Base-by-base conservation (phyloP, 2,888 invertebrate species). In the Notodonta ziczac region DNA sequence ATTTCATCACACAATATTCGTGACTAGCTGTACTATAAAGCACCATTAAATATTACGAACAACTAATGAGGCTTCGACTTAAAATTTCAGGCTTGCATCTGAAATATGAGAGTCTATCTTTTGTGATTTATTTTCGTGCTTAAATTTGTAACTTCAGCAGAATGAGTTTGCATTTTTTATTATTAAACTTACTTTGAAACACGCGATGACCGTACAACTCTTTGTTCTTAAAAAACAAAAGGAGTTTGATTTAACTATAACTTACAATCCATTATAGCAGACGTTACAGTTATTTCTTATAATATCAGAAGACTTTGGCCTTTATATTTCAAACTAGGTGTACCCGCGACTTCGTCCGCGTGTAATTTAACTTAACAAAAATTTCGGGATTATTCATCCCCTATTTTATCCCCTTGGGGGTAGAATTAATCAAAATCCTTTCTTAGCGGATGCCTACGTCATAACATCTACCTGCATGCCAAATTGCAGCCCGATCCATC, bases 51-150 rank as follows among this genome's bases (percentile, higher is more conserved):
- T 52, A 52, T 52, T 52, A 10, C 32, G 12, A 52, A 12, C 12
- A 32, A 52, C 10, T 52, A 32, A 32, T 52, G 32, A 52, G 52
- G 32, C 12, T 16, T 13, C 3, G 24, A 52, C 32, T 32, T 52
- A 52, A 35, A 52, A 52, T 32, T 52, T 52, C 24, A 52, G 24
- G 52, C 52, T 32, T 50, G 50, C 50, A 52, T 52, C 13, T 52
- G 32, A 52, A 52, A 52, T 32, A 52, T 32, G 24, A n/a, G 48
- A 14, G 52, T 52, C 32, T 32, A 52, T 52, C 52, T 52, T 52
- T 32, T 32, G 5, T 52, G 52, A 52, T 52, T 52, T 52, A 52
- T 52, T 16, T 52, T 52, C 32, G 12, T 12, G 13, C 52, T 50
- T 50, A 50, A 50, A 24, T 2, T 52, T n/a, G 35, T 10, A 32